Evolutionary conservation across 2,113 vertebrate species (phyloP), one percentile per base, ranked within the genome.

Genomic region (Chelonoidis abingdonii): DNA sequence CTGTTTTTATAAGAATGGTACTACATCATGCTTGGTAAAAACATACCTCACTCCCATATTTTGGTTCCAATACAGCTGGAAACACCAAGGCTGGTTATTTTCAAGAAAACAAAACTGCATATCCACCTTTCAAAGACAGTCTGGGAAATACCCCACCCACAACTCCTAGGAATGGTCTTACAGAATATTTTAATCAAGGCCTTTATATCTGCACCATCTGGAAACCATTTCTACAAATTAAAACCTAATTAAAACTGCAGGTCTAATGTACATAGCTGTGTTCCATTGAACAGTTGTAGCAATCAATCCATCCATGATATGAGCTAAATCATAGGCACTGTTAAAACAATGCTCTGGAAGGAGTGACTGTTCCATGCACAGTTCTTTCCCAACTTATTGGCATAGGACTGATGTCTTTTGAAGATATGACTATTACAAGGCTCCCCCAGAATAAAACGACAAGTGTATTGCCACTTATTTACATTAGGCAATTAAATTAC

Each of bases 201-300:
- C 47, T 10, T 49, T 49, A 49, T 49, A 49, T 10, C 47, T 49
- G 10, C 47, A 65, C 79, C 86, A 11, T 79, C 65, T 79, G 62
- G n/a, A 89, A 59, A 88, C 83, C 86, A 92, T 25, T 44, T 87
- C 47, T 78, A 92, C 80, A 89, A 93, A 86, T 86, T 96, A 97
- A 97, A 97, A 96, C 50, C 6, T 10, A 93, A 76, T 83, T 94
- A 93, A 97, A 72, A 57, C 44, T 53, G 88, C 85, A 89, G 79
- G 89, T 78, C 79, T 91, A 83, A 80, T 29, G 0, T 7, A 76
- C 1, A 0, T 53, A 44, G 56, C 84, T 83, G 21, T n/a, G 83
- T 29, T 22, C 78, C 83, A 87, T 41, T 76, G 80, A 81, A 83
- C 0, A 7, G 49, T 10, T 93, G 38, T 14, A 16, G 21, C 0